Base-by-base conservation (phyloP, 2,888 invertebrate genomes). In the Vanessa cardui region DNA sequence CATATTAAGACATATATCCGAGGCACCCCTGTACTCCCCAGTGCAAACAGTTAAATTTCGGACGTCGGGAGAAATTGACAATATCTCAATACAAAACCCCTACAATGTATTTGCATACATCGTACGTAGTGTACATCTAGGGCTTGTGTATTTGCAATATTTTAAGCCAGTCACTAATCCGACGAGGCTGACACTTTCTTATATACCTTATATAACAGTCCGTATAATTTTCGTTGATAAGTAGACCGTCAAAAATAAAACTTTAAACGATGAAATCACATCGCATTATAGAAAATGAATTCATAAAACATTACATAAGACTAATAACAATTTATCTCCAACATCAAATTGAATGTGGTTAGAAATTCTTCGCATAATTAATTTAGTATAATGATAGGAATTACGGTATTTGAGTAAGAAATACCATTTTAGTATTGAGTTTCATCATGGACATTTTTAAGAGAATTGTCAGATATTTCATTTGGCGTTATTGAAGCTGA, bases 271-370 rank as follows among this genome's bases (percentile, higher is more conserved):
- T 46, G 46, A 52, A 60, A 60, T 46, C 39, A 26, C 31, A 46
- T 31, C 9, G 18, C 18, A 12, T 31, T 33, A 16, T 47, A 31
- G 49, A 33, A 45, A 66, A 47, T 60, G 4, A 50, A 21, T 47
- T 15, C 56, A 60, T 26, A 45, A 59, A 50, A 7, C 21, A 31
- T 31, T 58, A 12, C 18, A n/a, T 58, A 58, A 58, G n/a, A 21
- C 16, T 7, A 20, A 16, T 39, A 54, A 33, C 6, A n/a, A 33
- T 50, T 45, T 16, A 59, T 58, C 21, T 26, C 21, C 45, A 59
- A n/a, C 45, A 46, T 50, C 39, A 60, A 70, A 65, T 68, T 64
- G 52, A 68, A 68, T 65, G 63, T 31, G 56, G 65, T 71, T 63
- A 20, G 59, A 62, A 62, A 62, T 68, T 68, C 31, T 46, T 47